phyloP scores from a whole-genome alignment of 2,113 vertebrate genomes.

The Nycticebus coucang region DNA sequence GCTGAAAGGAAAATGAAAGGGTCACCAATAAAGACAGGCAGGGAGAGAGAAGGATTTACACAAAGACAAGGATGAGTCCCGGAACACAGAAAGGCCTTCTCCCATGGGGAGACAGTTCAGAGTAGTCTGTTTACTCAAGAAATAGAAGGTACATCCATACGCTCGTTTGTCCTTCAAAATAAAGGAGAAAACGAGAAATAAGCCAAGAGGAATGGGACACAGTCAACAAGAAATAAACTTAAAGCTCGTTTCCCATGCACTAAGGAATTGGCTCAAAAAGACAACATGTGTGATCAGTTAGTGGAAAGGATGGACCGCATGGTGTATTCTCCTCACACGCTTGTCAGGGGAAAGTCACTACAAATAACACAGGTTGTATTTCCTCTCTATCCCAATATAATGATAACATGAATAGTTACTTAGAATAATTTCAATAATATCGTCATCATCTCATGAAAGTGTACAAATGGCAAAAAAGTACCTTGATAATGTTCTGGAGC shows the following conservation, averaged over 20 bases:
- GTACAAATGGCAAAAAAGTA: constrained; percentile 77
- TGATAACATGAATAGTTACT: background rate
- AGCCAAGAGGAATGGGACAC: background rate
- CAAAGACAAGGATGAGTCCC: background rate
- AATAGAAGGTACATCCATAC: background rate
- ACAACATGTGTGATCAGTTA: background rate
- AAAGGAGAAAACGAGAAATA: background rate
- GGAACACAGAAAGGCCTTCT: background rate
- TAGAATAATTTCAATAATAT: constrained; percentile 48
- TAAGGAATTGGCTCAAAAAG: background rate
- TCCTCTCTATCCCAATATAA: constrained; percentile 41
- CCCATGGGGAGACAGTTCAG: background rate
- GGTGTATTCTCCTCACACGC: background rate
- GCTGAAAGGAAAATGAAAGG: constrained; percentile 38
- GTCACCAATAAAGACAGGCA: background rate
- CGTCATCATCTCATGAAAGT: constrained; percentile 35
- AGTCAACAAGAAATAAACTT: background rate
- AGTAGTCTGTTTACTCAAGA: background rate
- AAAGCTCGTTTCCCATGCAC: background rate
- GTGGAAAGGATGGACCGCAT: background rate
- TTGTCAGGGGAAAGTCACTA: background rate
- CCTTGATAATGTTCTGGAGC: constrained; percentile 97
- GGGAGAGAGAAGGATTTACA: background rate
- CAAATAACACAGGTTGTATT: constrained; percentile 23
- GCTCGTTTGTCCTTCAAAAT: constrained; percentile 1